These are phyloP conservation scores for Solen grandis DNA, from an alignment of 1,140 invertebrate genomes.

Conservation along the genomic window DNA sequence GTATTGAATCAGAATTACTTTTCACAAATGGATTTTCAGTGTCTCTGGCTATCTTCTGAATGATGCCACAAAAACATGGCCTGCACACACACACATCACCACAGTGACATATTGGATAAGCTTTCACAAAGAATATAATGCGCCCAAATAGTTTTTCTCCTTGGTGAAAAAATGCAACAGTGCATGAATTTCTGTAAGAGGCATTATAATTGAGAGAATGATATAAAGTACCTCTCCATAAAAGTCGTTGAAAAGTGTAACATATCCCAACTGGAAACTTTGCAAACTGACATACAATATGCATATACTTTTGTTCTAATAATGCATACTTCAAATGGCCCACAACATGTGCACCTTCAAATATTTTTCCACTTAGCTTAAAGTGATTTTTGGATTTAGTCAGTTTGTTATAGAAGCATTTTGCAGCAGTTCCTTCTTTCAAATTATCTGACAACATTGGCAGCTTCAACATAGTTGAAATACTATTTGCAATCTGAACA, in stretches of 20 bases:
- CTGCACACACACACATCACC: background rate
- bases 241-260: background rate
- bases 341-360: constrained; percentile 15
- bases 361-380: constrained; percentile 3
- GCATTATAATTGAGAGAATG: background rate
- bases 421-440: background rate
- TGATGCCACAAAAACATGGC: background rate
- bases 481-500: constrained; percentile 45
- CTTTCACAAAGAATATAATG: background rate
- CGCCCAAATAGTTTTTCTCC: background rate
- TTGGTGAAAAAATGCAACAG: background rate
- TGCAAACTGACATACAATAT: background rate
- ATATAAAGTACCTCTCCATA: background rate
- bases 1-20: background rate
- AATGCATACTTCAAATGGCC: background rate
- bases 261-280: background rate
- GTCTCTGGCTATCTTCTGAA: background rate
- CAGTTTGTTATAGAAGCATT: background rate
- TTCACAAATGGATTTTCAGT: background rate
- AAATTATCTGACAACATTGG: constrained; percentile 2
- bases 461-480: constrained; percentile 31
- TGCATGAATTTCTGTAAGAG: background rate
- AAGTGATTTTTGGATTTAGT: background rate
- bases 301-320: background rate
- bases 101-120: background rate